Conservation (phyloP, 2,797 vertebrate genomes). For the Cossypha caffra region DNA sequence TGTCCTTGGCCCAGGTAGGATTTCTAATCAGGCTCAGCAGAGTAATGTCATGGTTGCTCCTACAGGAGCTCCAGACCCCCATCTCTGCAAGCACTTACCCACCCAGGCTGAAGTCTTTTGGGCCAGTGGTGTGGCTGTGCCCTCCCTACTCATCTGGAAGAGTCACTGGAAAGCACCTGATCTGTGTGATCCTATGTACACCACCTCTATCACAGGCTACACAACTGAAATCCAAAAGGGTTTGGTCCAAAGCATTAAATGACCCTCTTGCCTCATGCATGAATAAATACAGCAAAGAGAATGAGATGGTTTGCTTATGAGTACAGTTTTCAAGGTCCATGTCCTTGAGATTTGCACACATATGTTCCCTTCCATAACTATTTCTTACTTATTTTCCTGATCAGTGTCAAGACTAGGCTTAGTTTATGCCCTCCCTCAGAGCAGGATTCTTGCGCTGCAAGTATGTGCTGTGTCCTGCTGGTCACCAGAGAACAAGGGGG, state of each 20-base stretch:
- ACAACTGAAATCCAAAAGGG: not conserved
- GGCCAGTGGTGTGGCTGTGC: not conserved
- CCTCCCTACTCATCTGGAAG: not conserved
- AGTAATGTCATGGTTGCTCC: rapidly evolving
- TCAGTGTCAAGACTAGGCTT: not conserved
- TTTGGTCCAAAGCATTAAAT: not conserved
- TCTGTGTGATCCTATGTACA: rapidly evolving
- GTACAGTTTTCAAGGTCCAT: not conserved
- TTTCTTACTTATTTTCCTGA: not conserved
- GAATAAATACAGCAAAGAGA: not conserved
- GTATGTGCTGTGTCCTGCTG: not conserved
- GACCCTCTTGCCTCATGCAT: not conserved
- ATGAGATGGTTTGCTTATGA: not conserved
- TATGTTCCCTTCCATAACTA: not conserved
- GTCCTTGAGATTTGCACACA: not conserved
- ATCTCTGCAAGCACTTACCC: not conserved
- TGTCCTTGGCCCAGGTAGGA: not conserved
- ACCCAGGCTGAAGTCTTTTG: not conserved
- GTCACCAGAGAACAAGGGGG: not conserved
- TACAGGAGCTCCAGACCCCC: not conserved
- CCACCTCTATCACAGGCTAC: not conserved
- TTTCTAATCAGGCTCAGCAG: not conserved
- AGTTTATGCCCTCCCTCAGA: not conserved
- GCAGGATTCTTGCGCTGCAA: not conserved
- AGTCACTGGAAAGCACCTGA: not conserved